Conservation (phyloP, 2,888 invertebrate species). For the Drosophila paramelanica region DNA sequence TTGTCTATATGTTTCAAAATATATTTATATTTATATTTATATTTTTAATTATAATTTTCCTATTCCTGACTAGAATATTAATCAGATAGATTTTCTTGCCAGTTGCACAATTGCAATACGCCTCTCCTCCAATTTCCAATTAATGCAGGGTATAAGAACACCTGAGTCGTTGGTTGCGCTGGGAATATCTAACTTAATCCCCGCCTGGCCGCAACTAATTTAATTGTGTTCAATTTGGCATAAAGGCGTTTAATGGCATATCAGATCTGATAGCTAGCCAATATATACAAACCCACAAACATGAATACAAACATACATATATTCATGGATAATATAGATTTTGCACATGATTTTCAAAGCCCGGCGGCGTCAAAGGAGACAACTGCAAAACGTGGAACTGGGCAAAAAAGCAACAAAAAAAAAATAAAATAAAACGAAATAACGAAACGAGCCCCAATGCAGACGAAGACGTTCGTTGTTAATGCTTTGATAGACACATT, state of each 20-base stretch:
- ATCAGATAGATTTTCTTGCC: no score
- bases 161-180: constrained; percentile 12
- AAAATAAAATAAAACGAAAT: constrained; percentile 4
- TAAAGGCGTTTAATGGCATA: constrained; percentile 70
- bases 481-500: constrained; percentile 80
- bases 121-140: neutral
- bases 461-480: constrained; percentile 68
- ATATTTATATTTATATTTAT: no score
- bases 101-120: no score
- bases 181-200: constrained; percentile 66
- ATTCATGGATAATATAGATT: constrained; percentile 32
- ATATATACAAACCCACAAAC: neutral
- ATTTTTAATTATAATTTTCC: no score
- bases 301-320: neutral
- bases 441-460: constrained; percentile 40
- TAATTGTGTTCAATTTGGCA: constrained; percentile 79
- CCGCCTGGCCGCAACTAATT: constrained; percentile 74
- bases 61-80: no score
- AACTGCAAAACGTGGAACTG: constrained; percentile 12
- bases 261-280: constrained; percentile 4
- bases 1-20: no score
- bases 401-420: neutral
- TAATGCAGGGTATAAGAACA: constrained; percentile 9
- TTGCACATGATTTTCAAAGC: constrained; percentile 34
- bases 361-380: constrained; percentile 29